Percentiles rank a stretch among this genome's conserved stretches.
Evolutionary conservation across 2,113 vertebrate genomes (phyloP).

Genomic region (Rhombomys opimus): DNA sequence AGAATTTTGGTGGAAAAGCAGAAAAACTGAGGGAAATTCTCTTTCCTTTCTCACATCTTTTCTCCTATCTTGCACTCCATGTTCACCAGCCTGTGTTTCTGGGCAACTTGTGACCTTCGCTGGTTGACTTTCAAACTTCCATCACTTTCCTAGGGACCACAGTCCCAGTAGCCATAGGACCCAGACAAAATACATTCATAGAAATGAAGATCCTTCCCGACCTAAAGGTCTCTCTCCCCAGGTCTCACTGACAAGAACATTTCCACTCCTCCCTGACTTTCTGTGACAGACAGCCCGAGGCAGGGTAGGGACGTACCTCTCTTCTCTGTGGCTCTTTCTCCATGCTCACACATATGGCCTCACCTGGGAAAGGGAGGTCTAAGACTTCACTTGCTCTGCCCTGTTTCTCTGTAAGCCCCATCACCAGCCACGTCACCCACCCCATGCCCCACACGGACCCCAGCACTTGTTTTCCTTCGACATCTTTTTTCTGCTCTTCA

Average conservation of each 20-base stretch:
- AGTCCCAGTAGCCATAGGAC: background rate
- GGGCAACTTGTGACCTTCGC: background rate
- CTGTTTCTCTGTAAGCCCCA: background rate
- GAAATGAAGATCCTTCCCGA: background rate
- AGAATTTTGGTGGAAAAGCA: background rate
- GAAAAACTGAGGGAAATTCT: background rate
- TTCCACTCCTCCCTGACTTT: background rate
- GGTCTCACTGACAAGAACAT: background rate
- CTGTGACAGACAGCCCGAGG: background rate
- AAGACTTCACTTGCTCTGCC: background rate
- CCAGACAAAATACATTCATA: background rate
- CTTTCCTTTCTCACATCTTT: background rate
- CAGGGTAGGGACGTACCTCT: background rate
- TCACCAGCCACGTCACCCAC: too few species aligned
- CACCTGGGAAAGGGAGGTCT: background rate
- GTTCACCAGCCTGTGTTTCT: background rate
- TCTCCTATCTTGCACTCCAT: background rate
- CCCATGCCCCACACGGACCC: background rate
- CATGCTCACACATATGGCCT: background rate
- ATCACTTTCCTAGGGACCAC: background rate
- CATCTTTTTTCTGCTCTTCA: background rate
- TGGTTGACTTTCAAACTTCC: background rate
- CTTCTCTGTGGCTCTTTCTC: background rate
- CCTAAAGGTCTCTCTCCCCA: background rate
- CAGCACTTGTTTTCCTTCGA: background rate